Percentiles rank a stretch among this genome's conserved stretches.
These are phyloP conservation scores for Uloborus plumipes DNA, from an alignment of 2,888 invertebrate species.

Conservation along the genomic window DNA sequence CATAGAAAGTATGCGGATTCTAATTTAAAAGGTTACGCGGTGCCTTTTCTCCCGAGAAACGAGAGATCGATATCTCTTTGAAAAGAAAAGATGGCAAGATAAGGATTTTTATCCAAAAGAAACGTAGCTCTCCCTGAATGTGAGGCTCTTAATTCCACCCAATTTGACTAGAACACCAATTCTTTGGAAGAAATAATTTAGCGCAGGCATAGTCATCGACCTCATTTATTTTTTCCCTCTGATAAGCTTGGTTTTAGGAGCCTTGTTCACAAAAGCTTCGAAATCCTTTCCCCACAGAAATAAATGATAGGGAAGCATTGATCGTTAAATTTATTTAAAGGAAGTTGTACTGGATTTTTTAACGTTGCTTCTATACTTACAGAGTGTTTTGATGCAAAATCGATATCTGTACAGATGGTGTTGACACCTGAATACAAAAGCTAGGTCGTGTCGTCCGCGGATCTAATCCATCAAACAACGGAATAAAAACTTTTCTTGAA, in stretches of 20 bases:
- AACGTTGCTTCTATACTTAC: conserved; percentile 48
- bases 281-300: conserved; percentile 18
- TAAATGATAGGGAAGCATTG: conserved; percentile 40
- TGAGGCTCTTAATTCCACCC: no score
- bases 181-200: neutral
- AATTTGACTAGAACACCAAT: no score
- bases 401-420: conserved; percentile 51
- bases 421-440: conserved; percentile 52
- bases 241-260: conserved; percentile 9
- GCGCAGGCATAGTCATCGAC: conserved; percentile 8
- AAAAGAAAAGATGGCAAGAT: no score
- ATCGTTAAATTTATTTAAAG: conserved; percentile 54
- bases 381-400: conserved; percentile 62
- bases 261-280: conserved; percentile 4
- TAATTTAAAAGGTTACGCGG: no score
- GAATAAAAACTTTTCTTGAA: conserved; percentile 33
- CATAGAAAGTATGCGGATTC: no score
- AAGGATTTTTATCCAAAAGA: no score
- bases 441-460: conserved; percentile 27
- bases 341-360: conserved; percentile 52
- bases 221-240: neutral
- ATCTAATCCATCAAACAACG: conserved; percentile 44
- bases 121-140: no score
- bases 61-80: no score
- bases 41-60: no score